Base-by-base conservation (phyloP, 2,797 vertebrate genomes). In the Typhlichthys eigenmanni region DNA sequence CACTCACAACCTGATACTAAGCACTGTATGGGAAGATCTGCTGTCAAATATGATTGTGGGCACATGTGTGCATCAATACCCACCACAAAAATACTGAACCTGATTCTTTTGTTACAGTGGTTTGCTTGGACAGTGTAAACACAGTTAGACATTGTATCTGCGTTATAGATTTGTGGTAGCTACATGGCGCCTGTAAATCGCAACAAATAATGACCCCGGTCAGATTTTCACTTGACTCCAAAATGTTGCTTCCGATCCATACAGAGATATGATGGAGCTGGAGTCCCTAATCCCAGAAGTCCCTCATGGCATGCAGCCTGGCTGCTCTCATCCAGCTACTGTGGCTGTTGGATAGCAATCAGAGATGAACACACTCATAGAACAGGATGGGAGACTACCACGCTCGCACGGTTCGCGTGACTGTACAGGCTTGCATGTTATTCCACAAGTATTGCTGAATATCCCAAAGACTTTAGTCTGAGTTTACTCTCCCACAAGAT, bases 231-330 rank as follows among this genome's bases (percentile, higher is more conserved):
- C 49, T 64, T 79, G 24, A 24, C 68, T 60, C 63, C 65, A 76
- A 62, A 46, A 13, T 6, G 43, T 60, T 74, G 75, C 67, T 72
- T 78, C 65, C 52, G 56, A 78, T 79, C 73, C 69, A 53, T 64
- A 24, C 57, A 51, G 60, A 81, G 79, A 87, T 79, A 81, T 72
- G 65, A 72, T 38, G 34, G 34, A 64, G 59, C 76, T 71, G 73
- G 79, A 87, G 82, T 78, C 72, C 56, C 74, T 85, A 79, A 84
- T 81, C 82, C 74, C 79, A 81, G 71, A 84, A 87, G 81, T 85
- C 85, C 80, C 74, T 53, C 10, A 32, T 75, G 80, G 80, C 76
- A 66, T 53, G 74, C 66, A 75, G 74, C 63, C 71, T 56, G 51
- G 69, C 64, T 16, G 43, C 64, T 78, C 82, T 85, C 81, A 66